Percentiles rank a stretch among this genome's conserved stretches.
Conservation (phyloP, 2,113 vertebrate genomes). For the Pituophis catenifer region DNA sequence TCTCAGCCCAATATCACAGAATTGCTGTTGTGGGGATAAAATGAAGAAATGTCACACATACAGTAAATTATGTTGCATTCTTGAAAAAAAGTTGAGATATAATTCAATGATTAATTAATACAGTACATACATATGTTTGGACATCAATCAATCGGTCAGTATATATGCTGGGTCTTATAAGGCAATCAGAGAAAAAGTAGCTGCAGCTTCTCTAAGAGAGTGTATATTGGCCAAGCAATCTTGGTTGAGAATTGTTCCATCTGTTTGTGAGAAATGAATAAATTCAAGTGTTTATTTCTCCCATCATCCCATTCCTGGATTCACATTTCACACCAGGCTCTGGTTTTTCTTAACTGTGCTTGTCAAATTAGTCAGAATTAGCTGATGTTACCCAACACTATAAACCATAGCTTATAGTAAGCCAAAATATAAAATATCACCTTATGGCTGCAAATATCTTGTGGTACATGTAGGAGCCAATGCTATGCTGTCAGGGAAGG, state of each 20-base stretch:
- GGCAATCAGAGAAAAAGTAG: background rate
- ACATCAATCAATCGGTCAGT: background rate
- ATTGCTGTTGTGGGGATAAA: background rate
- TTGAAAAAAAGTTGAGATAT: background rate
- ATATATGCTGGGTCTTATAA: background rate
- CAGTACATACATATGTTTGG: background rate
- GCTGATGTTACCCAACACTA: background rate
- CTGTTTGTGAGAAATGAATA: background rate
- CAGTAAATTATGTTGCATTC: background rate
- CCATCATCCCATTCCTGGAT: background rate
- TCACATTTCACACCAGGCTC: background rate
- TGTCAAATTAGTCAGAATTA: background rate
- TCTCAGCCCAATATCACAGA: background rate
- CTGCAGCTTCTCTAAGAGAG: background rate
- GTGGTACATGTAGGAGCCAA: background rate
- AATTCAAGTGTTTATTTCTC: background rate
- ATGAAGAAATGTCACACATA: background rate
- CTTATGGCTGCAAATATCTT: background rate
- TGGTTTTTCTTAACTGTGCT: background rate
- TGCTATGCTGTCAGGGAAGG: background rate
- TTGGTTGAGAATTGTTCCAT: background rate
- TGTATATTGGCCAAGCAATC: background rate
- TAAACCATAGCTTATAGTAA: background rate
- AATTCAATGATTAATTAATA: background rate
- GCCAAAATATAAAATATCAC: background rate